Evolutionary conservation across 2,113 vertebrate genomes (phyloP).

Genomic region (Bos indicus): DNA sequence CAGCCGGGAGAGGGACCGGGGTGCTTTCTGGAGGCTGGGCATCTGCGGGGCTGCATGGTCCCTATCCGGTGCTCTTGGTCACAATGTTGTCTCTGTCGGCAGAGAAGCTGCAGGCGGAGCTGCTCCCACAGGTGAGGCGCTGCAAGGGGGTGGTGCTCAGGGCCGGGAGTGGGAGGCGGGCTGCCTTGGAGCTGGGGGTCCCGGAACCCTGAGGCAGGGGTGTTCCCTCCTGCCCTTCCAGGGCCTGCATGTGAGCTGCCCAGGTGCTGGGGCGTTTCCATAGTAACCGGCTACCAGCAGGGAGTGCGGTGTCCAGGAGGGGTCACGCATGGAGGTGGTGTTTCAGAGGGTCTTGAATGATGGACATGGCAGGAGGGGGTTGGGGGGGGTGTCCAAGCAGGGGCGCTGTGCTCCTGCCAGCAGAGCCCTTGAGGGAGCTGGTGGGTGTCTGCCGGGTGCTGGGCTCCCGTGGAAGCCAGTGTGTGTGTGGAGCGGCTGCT

Average conservation of each 20-base stretch:
- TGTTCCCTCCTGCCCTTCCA: neutral
- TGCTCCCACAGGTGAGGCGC: neutral
- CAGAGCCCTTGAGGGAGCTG: neutral
- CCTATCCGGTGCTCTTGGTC: neutral
- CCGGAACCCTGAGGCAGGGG: neutral
- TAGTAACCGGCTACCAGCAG: fast-evolving
- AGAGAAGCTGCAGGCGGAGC: neutral
- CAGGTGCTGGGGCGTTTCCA: neutral
- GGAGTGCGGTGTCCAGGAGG: neutral
- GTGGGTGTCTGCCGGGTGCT: neutral
- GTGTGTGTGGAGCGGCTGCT: neutral
- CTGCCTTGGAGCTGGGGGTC: no score
- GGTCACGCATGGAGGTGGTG: neutral
- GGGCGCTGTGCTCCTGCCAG: neutral
- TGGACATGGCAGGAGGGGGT: no score
- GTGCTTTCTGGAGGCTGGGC: neutral
- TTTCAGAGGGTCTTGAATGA: neutral
- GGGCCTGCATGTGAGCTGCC: neutral
- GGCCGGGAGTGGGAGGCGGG: neutral
- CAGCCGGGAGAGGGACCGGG: neutral
- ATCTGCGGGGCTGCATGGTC: fast-evolving
- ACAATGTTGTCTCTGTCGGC: fast-evolving
- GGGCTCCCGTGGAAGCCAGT: neutral
- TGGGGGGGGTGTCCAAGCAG: no score
- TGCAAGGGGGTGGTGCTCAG: neutral